These are phyloP conservation scores for Orthosia incerta DNA, from an alignment of 2,888 invertebrate species.

Conservation along the genomic window DNA sequence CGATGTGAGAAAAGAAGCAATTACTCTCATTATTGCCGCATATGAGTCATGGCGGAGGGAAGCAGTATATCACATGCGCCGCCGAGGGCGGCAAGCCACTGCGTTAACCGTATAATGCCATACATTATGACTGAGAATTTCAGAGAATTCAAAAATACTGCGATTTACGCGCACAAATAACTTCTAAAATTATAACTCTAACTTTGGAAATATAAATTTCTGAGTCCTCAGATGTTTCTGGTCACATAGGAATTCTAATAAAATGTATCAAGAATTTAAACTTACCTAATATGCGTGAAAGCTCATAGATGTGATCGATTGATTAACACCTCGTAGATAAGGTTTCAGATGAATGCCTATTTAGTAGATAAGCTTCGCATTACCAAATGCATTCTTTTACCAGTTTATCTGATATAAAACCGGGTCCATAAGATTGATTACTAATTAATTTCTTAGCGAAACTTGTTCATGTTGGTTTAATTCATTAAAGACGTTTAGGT, in stretches of 20 bases:
- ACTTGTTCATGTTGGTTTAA: constrained; percentile 23
- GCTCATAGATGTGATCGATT: constrained; percentile 26
- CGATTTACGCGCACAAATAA: constrained; percentile 24
- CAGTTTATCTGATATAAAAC: constrained; percentile 43
- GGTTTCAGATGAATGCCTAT: constrained; percentile 30
- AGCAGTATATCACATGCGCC: constrained; percentile 70
- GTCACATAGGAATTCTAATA: neutral
- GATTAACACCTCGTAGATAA: constrained; percentile 44
- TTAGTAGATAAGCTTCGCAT: constrained; percentile 45
- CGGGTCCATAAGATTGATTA: constrained; percentile 26
- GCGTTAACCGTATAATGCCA: constrained; percentile 63
- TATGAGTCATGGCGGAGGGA: constrained; percentile 82
- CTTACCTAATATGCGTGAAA: constrained; percentile 9
- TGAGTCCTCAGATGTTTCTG: constrained; percentile 6
- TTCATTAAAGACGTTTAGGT: constrained; percentile 36
- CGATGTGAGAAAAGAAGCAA: constrained; percentile 89
- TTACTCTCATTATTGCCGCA: constrained; percentile 85
- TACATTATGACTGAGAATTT: constrained; percentile 67
- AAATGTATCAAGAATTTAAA: neutral
- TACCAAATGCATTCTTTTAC: constrained; percentile 35
- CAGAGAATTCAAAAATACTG: constrained; percentile 44
- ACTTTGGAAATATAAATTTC: neutral
- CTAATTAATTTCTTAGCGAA: constrained; percentile 37
- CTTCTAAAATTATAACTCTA: constrained; percentile 28
- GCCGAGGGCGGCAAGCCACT: constrained; percentile 56